phyloP scores from a whole-genome alignment of 2,888 invertebrate genomes.

The Seira sanloemensis region DNA sequence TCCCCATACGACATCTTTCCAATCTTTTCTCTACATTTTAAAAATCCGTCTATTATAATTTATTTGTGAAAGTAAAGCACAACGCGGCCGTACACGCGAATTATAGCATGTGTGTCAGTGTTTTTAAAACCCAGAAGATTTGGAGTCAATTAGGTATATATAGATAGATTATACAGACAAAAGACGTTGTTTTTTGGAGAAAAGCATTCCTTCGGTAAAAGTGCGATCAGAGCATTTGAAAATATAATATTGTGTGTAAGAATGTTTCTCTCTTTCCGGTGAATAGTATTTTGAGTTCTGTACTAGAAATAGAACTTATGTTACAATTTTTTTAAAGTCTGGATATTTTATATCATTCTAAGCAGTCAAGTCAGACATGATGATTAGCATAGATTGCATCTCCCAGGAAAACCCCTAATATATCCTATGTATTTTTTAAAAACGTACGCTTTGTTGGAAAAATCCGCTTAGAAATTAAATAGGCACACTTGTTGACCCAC shows the following conservation, averaged over 20 bases:
- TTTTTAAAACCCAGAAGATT: conserved; percentile 8
- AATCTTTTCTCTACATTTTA: not conserved
- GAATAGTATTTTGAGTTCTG: not conserved
- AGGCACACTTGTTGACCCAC: conserved; percentile 62
- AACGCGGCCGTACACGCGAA: conserved; percentile 45
- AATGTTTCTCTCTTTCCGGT: not conserved
- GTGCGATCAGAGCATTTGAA: not conserved
- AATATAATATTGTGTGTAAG: not conserved
- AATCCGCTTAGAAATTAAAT: conserved; percentile 2
- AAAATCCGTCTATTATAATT: not conserved
- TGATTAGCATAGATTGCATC: conserved; percentile 61
- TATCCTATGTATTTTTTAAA: conserved; percentile 1
- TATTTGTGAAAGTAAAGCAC: conserved; percentile 57
- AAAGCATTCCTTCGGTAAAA: not conserved
- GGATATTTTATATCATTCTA: conserved; percentile 43
- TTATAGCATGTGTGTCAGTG: conserved; percentile 13
- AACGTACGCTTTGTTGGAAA: conserved; percentile 3
- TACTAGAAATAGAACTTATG: no score
- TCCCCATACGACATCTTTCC: conserved; percentile 16
- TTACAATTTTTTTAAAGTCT: conserved; percentile 26
- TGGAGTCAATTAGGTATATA: not conserved
- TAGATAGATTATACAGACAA: not conserved
- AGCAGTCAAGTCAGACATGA: conserved; percentile 38
- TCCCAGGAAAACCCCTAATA: conserved; percentile 42
- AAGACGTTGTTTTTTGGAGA: no score